Conservation (phyloP, 2,113 vertebrate species). For the Danio rerio region GRCz12tu NC_133185.1:35348501-35349000, state of each 20-base stretch:
- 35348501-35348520: slow-evolving; percentile 21
- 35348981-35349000: neutral
- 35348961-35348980: slow-evolving; percentile 25
- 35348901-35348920: slow-evolving; percentile 14
- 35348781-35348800: slow-evolving; percentile 36
- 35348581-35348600: neutral
- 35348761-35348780: slow-evolving; percentile 1
- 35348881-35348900: slow-evolving; percentile 36
- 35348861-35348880: neutral
- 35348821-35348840: slow-evolving; percentile 28
- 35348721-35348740: neutral
- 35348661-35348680: neutral
- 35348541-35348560: slow-evolving; percentile 31
- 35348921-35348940: neutral
- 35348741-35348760: neutral
- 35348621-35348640: neutral
- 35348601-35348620: neutral
- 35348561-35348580: neutral
- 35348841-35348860: neutral
- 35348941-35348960: slow-evolving; percentile 21
- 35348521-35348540: neutral
- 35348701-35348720: neutral
- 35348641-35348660: neutral
- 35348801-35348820: slow-evolving; percentile 35
- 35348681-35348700: neutral